Base-by-base conservation (phyloP, 1,140 invertebrate species). In the Trigoniulus corallinus region DNA sequence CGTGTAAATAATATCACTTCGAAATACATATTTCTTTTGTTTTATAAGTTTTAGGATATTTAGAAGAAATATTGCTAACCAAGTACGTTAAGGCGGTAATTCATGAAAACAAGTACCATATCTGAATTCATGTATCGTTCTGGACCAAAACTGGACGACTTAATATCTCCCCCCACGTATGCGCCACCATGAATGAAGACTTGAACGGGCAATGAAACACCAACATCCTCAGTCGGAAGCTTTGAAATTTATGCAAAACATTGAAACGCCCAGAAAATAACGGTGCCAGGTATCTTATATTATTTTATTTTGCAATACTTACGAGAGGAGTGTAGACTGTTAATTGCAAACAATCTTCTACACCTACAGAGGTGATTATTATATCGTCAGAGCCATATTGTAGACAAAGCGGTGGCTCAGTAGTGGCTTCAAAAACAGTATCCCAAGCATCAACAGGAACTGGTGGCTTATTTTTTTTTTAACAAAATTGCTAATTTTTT, bases 31-130 rank as follows among this genome's bases (percentile, higher is more conserved):
- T n/a, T n/a, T n/a, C n/a, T n/a, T n/a, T 15, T 34, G 29, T 15
- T 34, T 34, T 34, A 34, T 7, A 7, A 34, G 15, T 7, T 34
- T 34, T 15, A 15, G 15, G 7, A 7, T 34, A 34, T 7, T 15
- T 7, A 7, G 7, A 34, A 34, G 15, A 34, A 34, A 34, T 34
- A 34, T 18, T 12, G 4, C 20, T 64, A 58, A 77, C 77, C 78
- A 27, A 81, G 64, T 53, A 75, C 63, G 52, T 74, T 74, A 10
- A 81, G 63, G 27, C 80, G 68, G 59, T 81, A 80, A 57, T 82
- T 81, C 18, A 81, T 56, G 1, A 76, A 73, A 2, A 82, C 75
- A 0, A 82, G 63, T 18, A 82, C 70, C 34, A 80, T 53, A 44
- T 72, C 65, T 24, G 75, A 67, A 54, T 72, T 64, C 53, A 73